Base-by-base conservation (phyloP, 2,113 vertebrate genomes). In the Siniperca chuatsi region DNA sequence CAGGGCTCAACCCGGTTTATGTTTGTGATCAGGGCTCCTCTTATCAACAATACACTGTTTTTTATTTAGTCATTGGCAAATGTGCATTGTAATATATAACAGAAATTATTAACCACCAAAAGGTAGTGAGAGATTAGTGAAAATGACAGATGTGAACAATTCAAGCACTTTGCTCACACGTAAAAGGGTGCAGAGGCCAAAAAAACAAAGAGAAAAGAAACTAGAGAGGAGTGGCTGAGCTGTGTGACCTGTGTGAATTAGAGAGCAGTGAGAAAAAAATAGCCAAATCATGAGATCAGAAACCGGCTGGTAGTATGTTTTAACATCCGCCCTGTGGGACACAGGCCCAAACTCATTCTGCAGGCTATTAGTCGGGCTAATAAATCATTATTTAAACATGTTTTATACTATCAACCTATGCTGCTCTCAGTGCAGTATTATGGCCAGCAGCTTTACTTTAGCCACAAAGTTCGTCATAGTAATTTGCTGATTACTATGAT, bases 241-340 rank as follows among this genome's bases (percentile, higher is more conserved):
- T 78, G 40, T 72, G 42, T 18, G 54, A 79, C 70, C 71, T 61
- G 78, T 67, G 81, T 81, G 76, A 81, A 87, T 86, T 73, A 78
- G n/a, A 84, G 82, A 79, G 61, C 33, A 67, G 75, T 67, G n/a
- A 79, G 44, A 85, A 72, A 85, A 82, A 86, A 78, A 82, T 60
- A 88, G 79, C 75, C 72, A 80, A 82, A 87, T 81, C 67, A 84
- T 87, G 87, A 92, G 87, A 86, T 91, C 88, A 92, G 84, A 89
- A 50, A 48, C 82, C 87, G 88, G 89, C 86, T 88, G 79, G 68
- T 79, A 52, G 81, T 54, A 58, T 60, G 83, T 80, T 90, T 75
- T 83, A 52, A 86, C 72, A 84, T 82, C 76, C 73, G 11, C 57
- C 81, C 81, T 37, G 33, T 74, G 84, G 73, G 75, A 90, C 70